Base-by-base conservation (phyloP, 2,888 invertebrate species). In the Branchipolynoe longqiensis region DNA sequence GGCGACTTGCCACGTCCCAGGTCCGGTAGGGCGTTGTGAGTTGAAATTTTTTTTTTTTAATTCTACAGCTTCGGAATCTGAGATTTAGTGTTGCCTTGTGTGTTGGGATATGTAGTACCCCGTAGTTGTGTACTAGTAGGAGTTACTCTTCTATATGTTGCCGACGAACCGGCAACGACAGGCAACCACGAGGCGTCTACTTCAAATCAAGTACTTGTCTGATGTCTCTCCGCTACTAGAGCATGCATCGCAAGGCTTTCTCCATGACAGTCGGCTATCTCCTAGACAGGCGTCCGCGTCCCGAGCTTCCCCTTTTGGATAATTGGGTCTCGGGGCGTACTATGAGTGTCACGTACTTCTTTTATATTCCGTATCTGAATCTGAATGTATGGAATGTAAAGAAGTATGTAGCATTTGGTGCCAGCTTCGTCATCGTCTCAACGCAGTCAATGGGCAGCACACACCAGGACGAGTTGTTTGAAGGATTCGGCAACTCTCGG, bases 331-430 rank as follows among this genome's bases (percentile, higher is more conserved):
- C 78, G 28, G n/a, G 78, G 78, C 78, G 64, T n/a, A 88, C 88
- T 91, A 91, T 90, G 95, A 95, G 95, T 96, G 96, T 96, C 96
- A 97, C 97, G 97, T 97, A 96, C 97, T 97, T 97, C 97, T 96
- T 97, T 97, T 97, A 97, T 97, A 96, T 69, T 69, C 97, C 97
- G 97, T 97, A 97, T 92, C 90, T 92, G 88, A 86, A 95, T 95
- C 94, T 93, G 95, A 95, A 89, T 96, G 95, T 97, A 97, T 97
- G 97, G 97, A 97, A 97, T 97, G 97, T 97, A 97, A 97, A 97
- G 97, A 97, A 97, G 97, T 97, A 94, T 94, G 94, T 93, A 92
- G 92, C 89, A 85, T 90, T 90, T 89, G 87, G 85, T 90, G 88
- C 89, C 87, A 82, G 83, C 38, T 12, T 22, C 83, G 40, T 54